Percentiles rank a stretch among this genome's conserved stretches.
Conservation (phyloP, 2,888 invertebrate genomes). For the Euzetes globulus region DNA sequence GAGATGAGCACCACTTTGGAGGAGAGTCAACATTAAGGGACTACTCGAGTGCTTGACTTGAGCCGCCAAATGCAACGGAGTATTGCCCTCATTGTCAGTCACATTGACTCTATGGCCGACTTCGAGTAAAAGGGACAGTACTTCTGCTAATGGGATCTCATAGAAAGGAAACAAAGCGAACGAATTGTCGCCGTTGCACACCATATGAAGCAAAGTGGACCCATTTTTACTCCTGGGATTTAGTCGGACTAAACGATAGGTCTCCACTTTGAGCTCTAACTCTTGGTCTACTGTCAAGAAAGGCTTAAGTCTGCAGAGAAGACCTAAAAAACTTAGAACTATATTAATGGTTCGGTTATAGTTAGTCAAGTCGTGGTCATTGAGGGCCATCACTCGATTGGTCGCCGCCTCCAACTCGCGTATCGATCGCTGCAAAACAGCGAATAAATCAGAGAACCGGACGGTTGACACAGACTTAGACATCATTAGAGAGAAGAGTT, state of each 20-base stretch:
- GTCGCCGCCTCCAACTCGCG: slow-evolving; percentile 47
- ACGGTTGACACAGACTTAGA: slow-evolving; percentile 72
- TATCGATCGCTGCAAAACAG: slow-evolving; percentile 72
- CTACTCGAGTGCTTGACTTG: slow-evolving; percentile 62
- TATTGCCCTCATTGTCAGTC: slow-evolving; percentile 72
- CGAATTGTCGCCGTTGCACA: slow-evolving; percentile 65
- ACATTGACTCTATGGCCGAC: slow-evolving; percentile 76
- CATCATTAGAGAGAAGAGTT: slow-evolving; percentile 76
- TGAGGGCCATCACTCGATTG: slow-evolving; percentile 48
- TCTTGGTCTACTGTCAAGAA: slow-evolving; percentile 45
- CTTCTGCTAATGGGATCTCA: slow-evolving; percentile 46
- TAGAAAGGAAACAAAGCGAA: slow-evolving; percentile 47
- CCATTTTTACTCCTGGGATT: slow-evolving; percentile 52
- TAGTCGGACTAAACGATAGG: slow-evolving; percentile 68
- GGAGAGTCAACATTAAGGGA: slow-evolving; percentile 62
- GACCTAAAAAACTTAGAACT: slow-evolving; percentile 70
- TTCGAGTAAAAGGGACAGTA: slow-evolving; percentile 65
- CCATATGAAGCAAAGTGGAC: slow-evolving; percentile 59
- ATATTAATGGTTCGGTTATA: slow-evolving; percentile 77
- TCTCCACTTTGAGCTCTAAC: slow-evolving; percentile 58
- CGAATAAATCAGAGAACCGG: slow-evolving; percentile 69
- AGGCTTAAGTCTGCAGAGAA: slow-evolving; percentile 58
- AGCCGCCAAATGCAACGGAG: slow-evolving; percentile 76
- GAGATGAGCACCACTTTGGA: slow-evolving; percentile 73
- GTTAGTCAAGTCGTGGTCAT: slow-evolving; percentile 65